Evolutionary conservation across 2,113 vertebrate species (phyloP), one percentile per base, ranked within the genome.

Genomic region (Phasianus colchicus): DNA sequence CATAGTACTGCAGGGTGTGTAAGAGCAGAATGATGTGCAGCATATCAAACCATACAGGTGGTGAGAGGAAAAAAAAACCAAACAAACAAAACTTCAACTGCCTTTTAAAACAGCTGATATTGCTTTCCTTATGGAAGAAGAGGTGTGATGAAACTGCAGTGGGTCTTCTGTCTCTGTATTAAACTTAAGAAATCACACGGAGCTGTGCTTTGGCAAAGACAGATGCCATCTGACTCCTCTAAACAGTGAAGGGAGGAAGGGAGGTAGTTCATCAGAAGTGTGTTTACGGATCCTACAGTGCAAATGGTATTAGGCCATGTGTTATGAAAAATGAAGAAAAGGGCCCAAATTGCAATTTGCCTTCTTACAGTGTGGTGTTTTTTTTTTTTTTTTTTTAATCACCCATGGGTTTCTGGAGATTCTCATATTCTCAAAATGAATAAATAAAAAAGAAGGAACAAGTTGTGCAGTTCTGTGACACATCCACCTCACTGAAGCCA

Each of bases 61-160:
- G 25, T 61, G 16, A 42, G n/a, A 54, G 8, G 6, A 40, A 32
- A 6, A 40, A 32, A n/a, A n/a, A n/a, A n/a, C n/a, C n/a, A n/a
- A 42, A 17, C 15, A 73, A 16, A 34, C 21, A 25, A 61, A 72
- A 13, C 24, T 8, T 40, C 9, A 15, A 18, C 20, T 61, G 38
- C 11, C 1, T 30, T 63, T 80, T 40, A 29, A 60, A 58, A 14
- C 17, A 43, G 71, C 36, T n/a, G 17, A 8, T 38, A 47, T 3
- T 2, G 16, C 11, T 50, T 81, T 36, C 32, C n/a, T 15, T 8
- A 8, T 2, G 34, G 45, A 45, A 42, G 58, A 7, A 30, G 60
- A 0, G 2, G 5, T 6, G 2, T 1, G 1, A 36, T 13, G 71
- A 22, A 52, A 25, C 4, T 1, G 9, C 6, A 25, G 14, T 3